Conservation (phyloP, 2,888 invertebrate species). For the Ophion ventricosus region DNA sequence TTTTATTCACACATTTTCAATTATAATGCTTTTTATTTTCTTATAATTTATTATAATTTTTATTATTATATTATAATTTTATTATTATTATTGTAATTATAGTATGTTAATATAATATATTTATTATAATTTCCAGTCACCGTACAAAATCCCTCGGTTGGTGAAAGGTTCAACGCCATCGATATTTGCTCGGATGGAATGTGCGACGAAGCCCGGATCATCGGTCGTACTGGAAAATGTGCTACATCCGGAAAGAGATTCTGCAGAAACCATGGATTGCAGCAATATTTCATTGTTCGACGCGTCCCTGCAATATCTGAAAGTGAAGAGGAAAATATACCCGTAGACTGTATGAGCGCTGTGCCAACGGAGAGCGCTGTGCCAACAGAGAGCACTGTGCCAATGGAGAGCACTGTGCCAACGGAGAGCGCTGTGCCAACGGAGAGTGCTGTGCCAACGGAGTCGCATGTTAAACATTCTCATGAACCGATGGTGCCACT, state of each 20-base stretch:
- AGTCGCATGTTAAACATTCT: constrained; percentile 16
- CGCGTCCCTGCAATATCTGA: too few relatives aligned
- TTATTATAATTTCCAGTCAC: constrained; percentile 19
- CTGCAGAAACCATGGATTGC: constrained; percentile 36
- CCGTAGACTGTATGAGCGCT: background rate
- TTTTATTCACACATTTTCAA: too few relatives aligned
- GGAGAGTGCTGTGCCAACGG: constrained; percentile 21
- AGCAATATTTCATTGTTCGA: background rate
- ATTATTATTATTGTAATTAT: too few relatives aligned
- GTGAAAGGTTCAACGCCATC: constrained; percentile 31
- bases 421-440: constrained; percentile 13
- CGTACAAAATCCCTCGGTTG: constrained; percentile 39
- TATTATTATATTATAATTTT: too few relatives aligned
- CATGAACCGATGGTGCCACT: constrained; percentile 19
- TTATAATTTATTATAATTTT: too few relatives aligned
- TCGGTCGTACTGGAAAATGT: constrained; percentile 14
- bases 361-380: constrained; percentile 8
- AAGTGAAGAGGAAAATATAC: too few relatives aligned
- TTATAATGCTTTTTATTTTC: too few relatives aligned
- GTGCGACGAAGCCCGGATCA: constrained; percentile 7
- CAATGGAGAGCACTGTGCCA: constrained; percentile 15
- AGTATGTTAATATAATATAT: too few relatives aligned
- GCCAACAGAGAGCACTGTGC: constrained; percentile 10
- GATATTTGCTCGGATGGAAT: constrained; percentile 34
- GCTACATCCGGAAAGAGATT: constrained; percentile 24